A percentile compares a stretch with the other conserved stretches of the same genome.
These are phyloP conservation scores for Ariopsis seemanni DNA, from an alignment of 2,113 vertebrate species.

Conservation along the genomic window DNA sequence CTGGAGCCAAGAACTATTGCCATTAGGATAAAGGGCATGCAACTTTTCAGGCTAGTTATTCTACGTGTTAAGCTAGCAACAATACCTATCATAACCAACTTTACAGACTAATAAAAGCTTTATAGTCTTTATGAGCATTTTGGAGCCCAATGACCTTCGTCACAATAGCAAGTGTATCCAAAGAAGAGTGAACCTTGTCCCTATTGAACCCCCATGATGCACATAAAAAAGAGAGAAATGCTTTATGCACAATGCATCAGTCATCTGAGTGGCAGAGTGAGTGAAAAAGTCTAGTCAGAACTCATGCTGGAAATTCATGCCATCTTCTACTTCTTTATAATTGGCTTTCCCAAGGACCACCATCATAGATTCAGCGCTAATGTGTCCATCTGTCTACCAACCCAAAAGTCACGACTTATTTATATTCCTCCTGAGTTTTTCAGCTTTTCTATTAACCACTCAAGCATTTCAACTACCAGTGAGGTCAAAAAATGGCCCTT, in stretches of 20 bases:
- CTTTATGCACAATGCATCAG: background rate
- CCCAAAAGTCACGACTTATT: background rate
- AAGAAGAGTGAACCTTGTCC: background rate
- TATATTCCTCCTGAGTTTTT: background rate
- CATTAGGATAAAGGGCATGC: constrained; percentile 25
- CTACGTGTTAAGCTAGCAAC: background rate
- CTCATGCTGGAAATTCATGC: background rate
- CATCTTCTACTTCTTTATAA: background rate
- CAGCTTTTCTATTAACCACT: background rate
- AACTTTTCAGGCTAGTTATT: background rate
- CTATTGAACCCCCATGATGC: background rate
- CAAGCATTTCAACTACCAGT: background rate
- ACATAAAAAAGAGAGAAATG: background rate
- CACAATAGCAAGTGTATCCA: constrained; percentile 18
- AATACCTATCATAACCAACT: background rate
- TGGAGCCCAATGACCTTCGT: background rate
- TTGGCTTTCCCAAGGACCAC: background rate
- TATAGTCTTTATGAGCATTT: constrained; percentile 18
- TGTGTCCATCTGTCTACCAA: background rate
- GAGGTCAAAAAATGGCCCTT: background rate
- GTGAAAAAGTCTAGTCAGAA: background rate
- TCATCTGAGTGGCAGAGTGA: background rate
- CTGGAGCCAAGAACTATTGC: background rate
- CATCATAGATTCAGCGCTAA: background rate
- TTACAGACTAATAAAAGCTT: background rate